Evolutionary conservation across 2,797 vertebrate species (phyloP).

Genomic region (Xenentodon cancila): DNA sequence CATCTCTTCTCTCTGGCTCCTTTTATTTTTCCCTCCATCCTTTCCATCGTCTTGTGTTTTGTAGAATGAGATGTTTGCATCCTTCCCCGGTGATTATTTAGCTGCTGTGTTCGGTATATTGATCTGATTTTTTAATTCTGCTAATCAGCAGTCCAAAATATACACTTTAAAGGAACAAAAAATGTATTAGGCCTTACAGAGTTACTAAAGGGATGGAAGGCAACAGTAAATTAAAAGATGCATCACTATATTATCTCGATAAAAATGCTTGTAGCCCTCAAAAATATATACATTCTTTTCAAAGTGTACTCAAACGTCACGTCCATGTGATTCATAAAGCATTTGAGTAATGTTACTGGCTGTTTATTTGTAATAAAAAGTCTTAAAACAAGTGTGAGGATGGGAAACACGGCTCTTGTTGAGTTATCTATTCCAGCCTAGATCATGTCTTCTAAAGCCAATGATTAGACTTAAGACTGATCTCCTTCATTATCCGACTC

Average conservation of each 20-base stretch:
- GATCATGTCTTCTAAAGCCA: constrained; percentile 69
- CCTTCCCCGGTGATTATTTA: constrained; percentile 74
- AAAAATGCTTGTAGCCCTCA: constrained; percentile 14
- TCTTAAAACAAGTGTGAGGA: constrained; percentile 40
- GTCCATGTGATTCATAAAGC: constrained; percentile 38
- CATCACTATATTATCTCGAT: constrained; percentile 22
- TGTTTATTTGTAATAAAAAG: constrained; percentile 40
- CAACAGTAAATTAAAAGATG: constrained; percentile 46
- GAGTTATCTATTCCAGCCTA: constrained; percentile 33
- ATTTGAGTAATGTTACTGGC: constrained; percentile 15
- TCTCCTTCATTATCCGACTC: constrained; percentile 74
- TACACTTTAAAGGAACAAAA: constrained; percentile 61
- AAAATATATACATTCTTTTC: constrained; percentile 11
- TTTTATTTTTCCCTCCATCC: constrained; percentile 15
- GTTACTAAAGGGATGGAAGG: constrained; percentile 53
- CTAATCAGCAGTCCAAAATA: constrained; percentile 78
- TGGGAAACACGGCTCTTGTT: constrained; percentile 48
- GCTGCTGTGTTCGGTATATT: constrained; percentile 72
- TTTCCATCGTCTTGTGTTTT: constrained; percentile 32
- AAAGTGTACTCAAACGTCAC: constrained; percentile 20
- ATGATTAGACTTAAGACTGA: constrained; percentile 73
- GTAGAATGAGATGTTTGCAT: constrained; percentile 72
- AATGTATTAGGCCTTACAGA: constrained; percentile 60
- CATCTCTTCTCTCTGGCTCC: constrained; percentile 24
- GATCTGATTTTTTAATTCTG: constrained; percentile 71